These are phyloP conservation scores for Struthio camelus DNA, from an alignment of 2,113 vertebrate genomes.

Conservation along the genomic window DNA sequence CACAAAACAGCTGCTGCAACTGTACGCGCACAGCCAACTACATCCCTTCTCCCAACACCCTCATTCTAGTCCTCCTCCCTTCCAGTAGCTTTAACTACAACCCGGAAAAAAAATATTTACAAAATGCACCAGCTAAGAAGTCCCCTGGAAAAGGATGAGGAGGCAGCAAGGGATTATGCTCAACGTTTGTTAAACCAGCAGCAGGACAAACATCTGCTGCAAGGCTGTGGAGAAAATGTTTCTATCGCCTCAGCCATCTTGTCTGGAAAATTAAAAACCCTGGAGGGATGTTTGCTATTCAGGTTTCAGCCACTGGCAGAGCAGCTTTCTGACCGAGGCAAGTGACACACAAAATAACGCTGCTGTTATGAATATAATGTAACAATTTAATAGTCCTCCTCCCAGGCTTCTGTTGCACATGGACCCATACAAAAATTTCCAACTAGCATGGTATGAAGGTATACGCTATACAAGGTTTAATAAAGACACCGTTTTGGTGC, in stretches of 20 bases:
- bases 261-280: constrained; percentile 74
- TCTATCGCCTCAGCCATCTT: constrained; percentile 64
- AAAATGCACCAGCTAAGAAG: constrained; percentile 54
- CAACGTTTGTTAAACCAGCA: constrained; percentile 73
- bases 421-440: not conserved
- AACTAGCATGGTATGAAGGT: fast-evolving
- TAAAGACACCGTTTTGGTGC: not conserved
- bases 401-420: not conserved
- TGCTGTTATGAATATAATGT: not conserved
- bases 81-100: constrained; percentile 73
- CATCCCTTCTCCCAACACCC: not conserved
- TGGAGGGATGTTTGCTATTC: constrained; percentile 11
- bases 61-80: not conserved
- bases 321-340: not conserved
- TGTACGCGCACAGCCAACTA: not conserved
- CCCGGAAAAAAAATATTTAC: constrained; percentile 68
- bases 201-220: constrained; percentile 79
- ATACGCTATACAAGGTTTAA: too few species aligned
- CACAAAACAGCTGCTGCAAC: constrained; percentile 58
- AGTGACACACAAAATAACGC: not conserved
- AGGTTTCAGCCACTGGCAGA: not conserved
- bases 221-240: constrained; percentile 66
- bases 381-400: not conserved
- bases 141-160: constrained; percentile 47
- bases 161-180: constrained; percentile 66